Evolutionary conservation across 2,888 invertebrate genomes (phyloP).

Genomic region (Camponotus fellah): DNA sequence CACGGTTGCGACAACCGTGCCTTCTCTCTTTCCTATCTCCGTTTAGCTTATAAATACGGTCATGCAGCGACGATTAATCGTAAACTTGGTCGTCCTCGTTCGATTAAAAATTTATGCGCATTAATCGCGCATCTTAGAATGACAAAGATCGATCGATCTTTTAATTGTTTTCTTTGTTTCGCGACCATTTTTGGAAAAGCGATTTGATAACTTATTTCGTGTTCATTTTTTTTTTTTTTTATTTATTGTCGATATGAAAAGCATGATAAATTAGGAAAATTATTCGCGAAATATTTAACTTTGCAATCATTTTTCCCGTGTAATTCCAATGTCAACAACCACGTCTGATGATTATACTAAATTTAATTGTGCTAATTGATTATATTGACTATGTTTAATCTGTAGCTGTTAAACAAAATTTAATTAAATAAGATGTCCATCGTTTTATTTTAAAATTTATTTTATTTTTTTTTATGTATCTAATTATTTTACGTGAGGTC

Average conservation of each 20-base stretch:
- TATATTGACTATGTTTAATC: background rate
- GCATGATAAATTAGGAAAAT: background rate
- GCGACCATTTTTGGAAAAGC: background rate
- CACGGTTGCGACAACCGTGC: slow-evolving; percentile 36
- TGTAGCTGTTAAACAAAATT: background rate
- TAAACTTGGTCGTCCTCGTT: slow-evolving; percentile 40
- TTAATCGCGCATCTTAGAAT: slow-evolving; percentile 9
- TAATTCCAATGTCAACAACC: background rate
- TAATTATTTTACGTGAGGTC: background rate
- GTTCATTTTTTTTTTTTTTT: background rate
- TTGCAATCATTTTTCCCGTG: background rate
- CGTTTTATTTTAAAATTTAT: background rate
- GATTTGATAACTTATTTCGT: background rate
- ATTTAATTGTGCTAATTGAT: background rate
- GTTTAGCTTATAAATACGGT: slow-evolving; percentile 39
- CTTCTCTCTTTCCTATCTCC: slow-evolving; percentile 28
- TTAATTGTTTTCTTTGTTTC: background rate
- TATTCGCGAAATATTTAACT: background rate
- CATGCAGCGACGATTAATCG: slow-evolving; percentile 26
- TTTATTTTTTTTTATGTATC: background rate
- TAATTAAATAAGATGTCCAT: background rate
- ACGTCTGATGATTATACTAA: background rate
- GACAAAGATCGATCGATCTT: background rate
- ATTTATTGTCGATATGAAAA: background rate
- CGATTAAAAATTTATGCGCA: slow-evolving; percentile 35